Conservation (phyloP, 2,888 invertebrate genomes). For the Thera britannica region DNA sequence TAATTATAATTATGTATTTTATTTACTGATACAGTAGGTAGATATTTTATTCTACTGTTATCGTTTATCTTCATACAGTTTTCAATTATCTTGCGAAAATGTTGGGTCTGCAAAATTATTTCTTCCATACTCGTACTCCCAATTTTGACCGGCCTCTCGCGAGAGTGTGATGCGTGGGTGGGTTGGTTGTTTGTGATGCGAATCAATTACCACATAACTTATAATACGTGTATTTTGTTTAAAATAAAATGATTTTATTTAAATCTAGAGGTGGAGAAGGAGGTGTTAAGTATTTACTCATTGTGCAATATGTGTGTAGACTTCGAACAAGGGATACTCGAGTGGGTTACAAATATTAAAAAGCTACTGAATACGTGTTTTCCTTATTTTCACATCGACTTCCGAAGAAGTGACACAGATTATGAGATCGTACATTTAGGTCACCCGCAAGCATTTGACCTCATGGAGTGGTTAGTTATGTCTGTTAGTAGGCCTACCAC, state of each 20-base stretch:
- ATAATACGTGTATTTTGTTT: neutral
- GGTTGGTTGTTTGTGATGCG: neutral
- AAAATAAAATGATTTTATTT: neutral
- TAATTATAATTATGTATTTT: no score
- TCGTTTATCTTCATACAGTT: no score
- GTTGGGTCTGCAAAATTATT: no score
- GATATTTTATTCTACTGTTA: no score
- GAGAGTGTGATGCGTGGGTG: neutral
- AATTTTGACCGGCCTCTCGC: no score
- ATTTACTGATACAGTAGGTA: no score
- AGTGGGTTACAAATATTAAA: constrained; percentile 16
- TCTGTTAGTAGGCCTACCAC: neutral
- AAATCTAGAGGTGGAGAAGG: neutral
- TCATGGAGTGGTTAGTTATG: constrained; percentile 23
- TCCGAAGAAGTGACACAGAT: constrained; percentile 39
- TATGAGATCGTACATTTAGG: constrained; percentile 8
- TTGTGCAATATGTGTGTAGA: constrained; percentile 3
- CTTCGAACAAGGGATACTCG: constrained; percentile 4
- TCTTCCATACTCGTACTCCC: no score
- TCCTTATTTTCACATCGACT: constrained; percentile 36
- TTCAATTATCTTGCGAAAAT: no score
- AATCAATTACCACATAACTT: neutral
- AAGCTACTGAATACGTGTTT: constrained; percentile 23
- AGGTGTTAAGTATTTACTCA: constrained; percentile 1
- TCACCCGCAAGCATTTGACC: constrained; percentile 21